Evolutionary conservation across 1,140 invertebrate species (phyloP), one percentile per base, ranked within the genome.

Genomic region (Nilaparvata lugens): DNA sequence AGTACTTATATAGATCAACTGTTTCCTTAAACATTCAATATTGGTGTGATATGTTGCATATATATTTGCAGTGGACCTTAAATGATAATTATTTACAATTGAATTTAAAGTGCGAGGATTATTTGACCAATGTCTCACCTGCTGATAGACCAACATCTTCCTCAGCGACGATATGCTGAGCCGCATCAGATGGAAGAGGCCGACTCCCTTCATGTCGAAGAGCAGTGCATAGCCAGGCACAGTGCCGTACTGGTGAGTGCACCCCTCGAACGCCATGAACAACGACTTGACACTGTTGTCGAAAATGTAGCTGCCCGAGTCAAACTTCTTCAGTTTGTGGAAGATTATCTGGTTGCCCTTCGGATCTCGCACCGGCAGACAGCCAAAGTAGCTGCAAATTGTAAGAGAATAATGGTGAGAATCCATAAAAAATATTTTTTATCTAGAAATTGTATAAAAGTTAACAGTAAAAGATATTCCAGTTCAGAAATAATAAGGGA

Each of bases 251-350:
- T 60, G 58, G 16, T 59, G 40, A 6, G 62, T 51, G 14, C 59
- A 62, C 0, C 61, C 61, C 13, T 68, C 67, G 18, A 65, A 58
- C 5, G 62, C 58, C 67, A 68, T 68, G 23, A 43, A 23, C 9
- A 68, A 51, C 40, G 83, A 75, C 71, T 86, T 87, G 11, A 86
- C 75, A 1, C 78, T 75, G 61, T 86, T 82, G 40, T 80, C 77
- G 66, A 86, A 84, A 66, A 81, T 75, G 66, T 84, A 88, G 64
- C 81, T 78, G 28, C 80, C 78, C 3, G 83, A 72, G 42, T 83
- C 78, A 18, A 75, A 74, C 59, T 84, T 79, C 35, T 70, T 74
- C 11, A 89, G 68, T 4, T 83, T 79, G 66, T 84, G 81, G 69
- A 79, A 82, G 52, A 85, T 76, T 43, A 86, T 75, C 58, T 77